Conservation (phyloP, 2,888 invertebrate species). For the Molanna angustata region DNA sequence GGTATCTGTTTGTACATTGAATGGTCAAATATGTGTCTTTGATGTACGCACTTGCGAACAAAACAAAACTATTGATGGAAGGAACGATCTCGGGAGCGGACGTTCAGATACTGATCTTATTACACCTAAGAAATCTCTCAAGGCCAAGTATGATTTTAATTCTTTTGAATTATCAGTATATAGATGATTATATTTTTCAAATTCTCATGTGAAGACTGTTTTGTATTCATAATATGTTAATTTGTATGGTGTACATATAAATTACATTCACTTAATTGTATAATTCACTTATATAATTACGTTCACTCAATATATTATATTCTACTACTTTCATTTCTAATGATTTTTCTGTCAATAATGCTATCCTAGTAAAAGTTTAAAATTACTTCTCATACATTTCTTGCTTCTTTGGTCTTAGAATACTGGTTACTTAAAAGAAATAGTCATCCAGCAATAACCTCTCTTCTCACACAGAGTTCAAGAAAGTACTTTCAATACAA, state of each 20-base stretch:
- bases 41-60: constrained; percentile 69
- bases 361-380: not conserved
- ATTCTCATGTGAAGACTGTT: no score
- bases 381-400: not conserved
- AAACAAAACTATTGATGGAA: constrained; percentile 79
- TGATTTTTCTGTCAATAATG: not conserved
- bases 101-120: constrained; percentile 80
- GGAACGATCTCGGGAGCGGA: constrained; percentile 85
- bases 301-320: not conserved
- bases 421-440: no score
- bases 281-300: no score
- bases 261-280: no score
- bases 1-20: constrained; percentile 89
- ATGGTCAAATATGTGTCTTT: constrained; percentile 82
- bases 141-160: constrained; percentile 75
- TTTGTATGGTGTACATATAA: no score
- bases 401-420: not conserved
- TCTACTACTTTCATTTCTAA: not conserved
- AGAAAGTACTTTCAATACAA: no score
- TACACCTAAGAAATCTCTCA: constrained; percentile 78
- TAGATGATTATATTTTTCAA: no score
- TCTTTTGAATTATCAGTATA: no score
- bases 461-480: no score
- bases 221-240: no score
- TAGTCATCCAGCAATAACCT: not conserved